Percentiles rank a stretch among this genome's conserved stretches.
These are phyloP conservation scores for Carassius auratus DNA, from an alignment of 2,113 vertebrate species.

Conservation along the genomic window DNA sequence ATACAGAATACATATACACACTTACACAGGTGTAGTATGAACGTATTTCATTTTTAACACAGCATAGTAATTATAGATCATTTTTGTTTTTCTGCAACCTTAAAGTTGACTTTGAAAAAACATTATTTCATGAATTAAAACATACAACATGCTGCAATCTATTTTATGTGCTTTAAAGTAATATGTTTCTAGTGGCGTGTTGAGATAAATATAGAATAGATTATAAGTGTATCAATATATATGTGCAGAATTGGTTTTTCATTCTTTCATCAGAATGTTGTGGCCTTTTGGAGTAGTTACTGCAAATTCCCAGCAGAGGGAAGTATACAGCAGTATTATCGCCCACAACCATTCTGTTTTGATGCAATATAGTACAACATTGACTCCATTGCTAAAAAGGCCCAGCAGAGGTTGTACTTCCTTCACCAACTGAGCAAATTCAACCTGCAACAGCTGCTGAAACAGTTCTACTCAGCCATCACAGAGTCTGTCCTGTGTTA, in stretches of 20 bases:
- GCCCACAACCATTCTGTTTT: too few species aligned
- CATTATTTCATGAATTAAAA: not conserved
- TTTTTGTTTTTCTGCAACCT: not conserved
- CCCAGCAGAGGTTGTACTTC: too few species aligned
- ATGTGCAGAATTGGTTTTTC: not conserved
- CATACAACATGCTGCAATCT: not conserved
- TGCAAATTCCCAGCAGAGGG: not conserved
- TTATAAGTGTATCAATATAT: not conserved
- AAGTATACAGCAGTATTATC: not conserved
- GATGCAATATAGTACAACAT: too few species aligned
- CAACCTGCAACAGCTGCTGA: too few species aligned
- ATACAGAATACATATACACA: not conserved
- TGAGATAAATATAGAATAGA: not conserved
- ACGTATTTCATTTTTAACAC: not conserved
- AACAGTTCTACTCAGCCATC: too few species aligned
- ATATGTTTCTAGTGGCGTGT: not conserved
- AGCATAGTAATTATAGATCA: not conserved
- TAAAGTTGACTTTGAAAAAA: not conserved
- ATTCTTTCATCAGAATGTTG: not conserved
- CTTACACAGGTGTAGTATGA: too few species aligned
- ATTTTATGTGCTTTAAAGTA: not conserved
- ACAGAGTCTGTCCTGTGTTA: too few species aligned
- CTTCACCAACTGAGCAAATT: too few species aligned
- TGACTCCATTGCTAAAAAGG: too few species aligned
- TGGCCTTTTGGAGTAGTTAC: not conserved